phyloP scores from a whole-genome alignment of 2,113 vertebrate genomes.

The Monarcha castaneiventris region DNA sequence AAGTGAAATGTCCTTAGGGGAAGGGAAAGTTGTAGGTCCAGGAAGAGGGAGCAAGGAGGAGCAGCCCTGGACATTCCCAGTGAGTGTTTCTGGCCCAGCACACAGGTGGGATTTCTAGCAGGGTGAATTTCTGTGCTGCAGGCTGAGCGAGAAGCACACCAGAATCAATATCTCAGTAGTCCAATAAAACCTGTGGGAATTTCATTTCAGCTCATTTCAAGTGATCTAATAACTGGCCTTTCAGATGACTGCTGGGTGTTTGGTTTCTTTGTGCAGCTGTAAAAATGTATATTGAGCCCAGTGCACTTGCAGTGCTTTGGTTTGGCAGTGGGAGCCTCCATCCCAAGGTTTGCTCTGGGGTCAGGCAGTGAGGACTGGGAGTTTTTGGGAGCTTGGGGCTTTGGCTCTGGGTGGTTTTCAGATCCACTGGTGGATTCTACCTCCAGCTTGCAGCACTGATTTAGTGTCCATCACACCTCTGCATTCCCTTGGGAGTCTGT shows the following conservation, averaged over 20 bases:
- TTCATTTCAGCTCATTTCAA: background rate
- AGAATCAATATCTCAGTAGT: background rate
- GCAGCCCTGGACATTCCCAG: background rate
- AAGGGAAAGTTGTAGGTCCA: background rate
- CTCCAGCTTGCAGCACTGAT: background rate
- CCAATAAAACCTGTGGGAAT: conserved; percentile 7
- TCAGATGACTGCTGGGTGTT: background rate
- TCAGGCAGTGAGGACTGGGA: background rate
- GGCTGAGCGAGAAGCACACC: background rate
- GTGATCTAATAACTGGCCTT: background rate
- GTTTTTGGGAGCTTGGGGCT: accelerated
- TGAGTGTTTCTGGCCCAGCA: accelerated
- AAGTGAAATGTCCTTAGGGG: background rate
- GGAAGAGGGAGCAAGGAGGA: background rate
- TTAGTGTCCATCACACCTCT: background rate
- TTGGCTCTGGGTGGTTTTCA: background rate
- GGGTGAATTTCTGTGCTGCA: background rate
- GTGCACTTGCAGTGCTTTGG: background rate
- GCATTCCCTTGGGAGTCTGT: background rate
- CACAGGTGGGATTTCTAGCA: background rate
- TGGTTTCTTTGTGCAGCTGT: background rate
- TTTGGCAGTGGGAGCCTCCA: background rate
- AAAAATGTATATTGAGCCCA: background rate
- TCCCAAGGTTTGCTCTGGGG: background rate
- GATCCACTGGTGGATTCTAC: background rate